These are phyloP conservation scores for Emberiza fucata DNA, from an alignment of 2,113 vertebrate genomes.

Conservation along the genomic window DNA sequence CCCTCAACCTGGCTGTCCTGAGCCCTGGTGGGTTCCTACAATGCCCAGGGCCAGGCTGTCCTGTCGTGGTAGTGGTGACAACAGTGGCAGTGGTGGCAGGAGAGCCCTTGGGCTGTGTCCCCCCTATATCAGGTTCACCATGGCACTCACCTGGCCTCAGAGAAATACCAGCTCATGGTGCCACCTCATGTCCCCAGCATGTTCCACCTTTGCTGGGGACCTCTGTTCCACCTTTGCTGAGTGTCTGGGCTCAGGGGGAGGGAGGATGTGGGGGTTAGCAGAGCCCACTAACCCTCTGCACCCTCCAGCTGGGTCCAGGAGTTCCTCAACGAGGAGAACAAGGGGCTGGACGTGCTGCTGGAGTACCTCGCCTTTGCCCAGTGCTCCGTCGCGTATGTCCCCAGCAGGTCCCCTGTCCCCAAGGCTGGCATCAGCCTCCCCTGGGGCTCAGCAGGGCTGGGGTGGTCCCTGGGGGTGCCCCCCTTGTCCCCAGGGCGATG, in stretches of 20 bases:
- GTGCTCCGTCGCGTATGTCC: conserved; percentile 81
- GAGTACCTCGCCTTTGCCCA: conserved; percentile 90
- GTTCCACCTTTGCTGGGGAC: background rate
- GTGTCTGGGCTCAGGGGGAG: background rate
- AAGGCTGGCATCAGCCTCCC: background rate
- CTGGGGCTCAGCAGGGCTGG: background rate
- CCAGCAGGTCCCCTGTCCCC: background rate
- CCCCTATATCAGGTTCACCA: rapidly evolving
- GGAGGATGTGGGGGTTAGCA: background rate
- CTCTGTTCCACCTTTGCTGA: background rate
- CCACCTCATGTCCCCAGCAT: background rate
- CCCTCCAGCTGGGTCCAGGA: conserved; percentile 3
- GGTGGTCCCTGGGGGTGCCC: background rate
- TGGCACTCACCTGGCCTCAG: background rate
- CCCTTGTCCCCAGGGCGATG: rapidly evolving
- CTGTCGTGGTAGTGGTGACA: background rate
- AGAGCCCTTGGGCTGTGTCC: background rate
- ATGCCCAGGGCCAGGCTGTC: background rate
- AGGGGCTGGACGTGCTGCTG: conserved; percentile 88
- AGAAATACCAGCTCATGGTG: background rate
- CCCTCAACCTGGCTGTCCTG: background rate
- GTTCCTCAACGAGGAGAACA: conserved; percentile 90
- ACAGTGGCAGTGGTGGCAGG: background rate
- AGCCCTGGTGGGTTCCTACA: background rate
- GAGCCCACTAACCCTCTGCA: background rate